Evolutionary conservation across 2,888 invertebrate species (phyloP), one percentile per base, ranked within the genome.

Genomic region (Orthonychiurus folsomi): DNA sequence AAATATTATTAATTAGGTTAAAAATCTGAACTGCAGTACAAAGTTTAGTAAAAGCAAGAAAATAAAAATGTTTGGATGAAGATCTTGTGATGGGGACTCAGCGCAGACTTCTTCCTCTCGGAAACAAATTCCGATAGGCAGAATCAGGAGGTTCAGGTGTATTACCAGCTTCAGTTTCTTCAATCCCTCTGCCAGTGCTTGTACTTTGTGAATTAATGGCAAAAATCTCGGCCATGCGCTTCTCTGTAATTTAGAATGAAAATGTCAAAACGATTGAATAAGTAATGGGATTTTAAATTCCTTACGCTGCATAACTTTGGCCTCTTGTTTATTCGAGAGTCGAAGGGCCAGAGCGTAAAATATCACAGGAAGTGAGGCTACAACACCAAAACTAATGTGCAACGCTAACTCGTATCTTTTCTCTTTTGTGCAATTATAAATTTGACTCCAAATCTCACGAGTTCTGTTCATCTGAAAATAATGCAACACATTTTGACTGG

Each of bases 401-500:
- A 85, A 83, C 69, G 81, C 75, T 61, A 80, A 74, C 78, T 85
- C 84, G 63, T 81, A 81, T 79, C 74, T 77, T 79, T 71, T 77
- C 71, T 80, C 79, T 69, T 83, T 69, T 26, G 68, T 82, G 74
- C 86, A 86, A 57, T 81, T 80, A 9, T 81, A 76, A 54, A 73
- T 75, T 73, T 80, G 79, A 73, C 85, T 85, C 86, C 85, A 86
- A 63, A 79, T 78, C 63, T 77, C 79, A 74, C 85, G 80, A 55
- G 85, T 85, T 2, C 79, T 78, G 76, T 86, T 85, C 83, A 86
- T 84, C 85, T 85, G 74, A 58, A 80, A 75, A 58, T 59, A 25
- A 76, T 65, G 64, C 67, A 5, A 56, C 5, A 25, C 9, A 24
- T 12, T 28, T n/a, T n/a, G 24, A 24, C n/a, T 24, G 25, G 12